Percentiles rank a stretch among this genome's conserved stretches.
Conservation (phyloP, 2,888 invertebrate genomes). For the Amiota minor region DNA sequence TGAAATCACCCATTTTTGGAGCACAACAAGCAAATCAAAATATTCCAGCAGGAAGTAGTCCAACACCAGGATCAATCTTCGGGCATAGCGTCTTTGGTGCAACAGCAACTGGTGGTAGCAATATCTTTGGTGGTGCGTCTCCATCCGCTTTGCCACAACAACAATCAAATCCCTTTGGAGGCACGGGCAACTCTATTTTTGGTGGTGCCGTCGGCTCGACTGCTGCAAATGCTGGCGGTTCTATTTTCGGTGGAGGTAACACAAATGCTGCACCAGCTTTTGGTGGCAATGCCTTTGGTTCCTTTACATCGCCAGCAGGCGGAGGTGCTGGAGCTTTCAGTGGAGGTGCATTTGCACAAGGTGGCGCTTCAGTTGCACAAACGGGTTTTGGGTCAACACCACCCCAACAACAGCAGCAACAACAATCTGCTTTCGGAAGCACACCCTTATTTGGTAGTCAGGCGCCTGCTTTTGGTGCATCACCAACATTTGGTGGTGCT, state of each 20-base stretch:
- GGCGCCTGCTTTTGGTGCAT: constrained; percentile 67
- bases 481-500: constrained; percentile 71
- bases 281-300: constrained; percentile 54
- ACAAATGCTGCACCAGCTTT: constrained; percentile 45
- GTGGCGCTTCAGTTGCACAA: constrained; percentile 64
- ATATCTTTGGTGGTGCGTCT: constrained; percentile 58
- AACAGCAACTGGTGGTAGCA: constrained; percentile 37
- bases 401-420: constrained; percentile 46
- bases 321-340: constrained; percentile 56
- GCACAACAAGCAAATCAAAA: constrained; percentile 37
- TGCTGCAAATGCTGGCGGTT: constrained; percentile 31
- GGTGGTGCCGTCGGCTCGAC: constrained; percentile 36
- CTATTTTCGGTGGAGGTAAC: constrained; percentile 52
- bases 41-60: constrained; percentile 38
- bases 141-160: constrained; percentile 39
- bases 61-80: constrained; percentile 46
- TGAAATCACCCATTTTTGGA: constrained; percentile 53
- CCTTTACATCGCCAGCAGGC: constrained; percentile 54
- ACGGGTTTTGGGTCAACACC: constrained; percentile 69
- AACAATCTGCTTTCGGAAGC: constrained; percentile 70
- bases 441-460: constrained; percentile 64
- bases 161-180: constrained; percentile 25
- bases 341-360: constrained; percentile 57
- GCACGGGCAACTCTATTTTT: constrained; percentile 10
- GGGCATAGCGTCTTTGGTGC: constrained; percentile 42